Evolutionary conservation across 2,113 vertebrate genomes (phyloP), one percentile per base, ranked within the genome.

Genomic region (Scolopax mira): DNA sequence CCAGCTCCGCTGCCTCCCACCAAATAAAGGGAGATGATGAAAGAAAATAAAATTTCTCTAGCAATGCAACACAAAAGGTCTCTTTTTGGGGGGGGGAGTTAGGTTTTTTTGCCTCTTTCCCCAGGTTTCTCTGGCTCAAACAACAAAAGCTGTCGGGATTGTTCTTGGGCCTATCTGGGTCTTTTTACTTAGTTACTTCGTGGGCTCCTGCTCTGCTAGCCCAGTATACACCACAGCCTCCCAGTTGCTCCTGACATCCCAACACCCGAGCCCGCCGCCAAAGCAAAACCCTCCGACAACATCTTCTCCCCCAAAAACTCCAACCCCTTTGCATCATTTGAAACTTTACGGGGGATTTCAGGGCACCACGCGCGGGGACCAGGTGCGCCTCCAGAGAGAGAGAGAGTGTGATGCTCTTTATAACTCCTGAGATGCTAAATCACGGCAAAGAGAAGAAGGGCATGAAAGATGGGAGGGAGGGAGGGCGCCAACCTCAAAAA

Each of bases 261-360:
- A 42, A 33, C 42, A 61, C 42, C 42, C 4, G 25, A 96, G 51
- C 89, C 89, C 8, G 2, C 57, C 89, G 88, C 97, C 96, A 95
- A 97, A 88, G 86, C 96, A 97, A 98, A 97, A 71, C 93, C 87
- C 94, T 96, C 95, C 92, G 82, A 88, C 92, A 90, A 88, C 92
- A 65, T 77, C 97, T 86, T 96, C 88, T 94, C 97, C 97, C 94
- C 46, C 13, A 8, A 5, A 60, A 96, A 93, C 87, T 65, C 86
- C 96, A 91, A 95, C 30, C 35, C 10, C 54, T 64, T 96, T 98
- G 95, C 98, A 98, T 98, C 97, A 98, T 97, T 97, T 52, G 98
- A 93, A 94, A 77, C 91, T 71, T 79, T 44, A 58, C 2, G 79
- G 70, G 82, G 70, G 82, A 79, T 94, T 93, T 92, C 94, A 88